Evolutionary conservation across 2,113 vertebrate genomes (phyloP).

Genomic region (Columba livia): DNA sequence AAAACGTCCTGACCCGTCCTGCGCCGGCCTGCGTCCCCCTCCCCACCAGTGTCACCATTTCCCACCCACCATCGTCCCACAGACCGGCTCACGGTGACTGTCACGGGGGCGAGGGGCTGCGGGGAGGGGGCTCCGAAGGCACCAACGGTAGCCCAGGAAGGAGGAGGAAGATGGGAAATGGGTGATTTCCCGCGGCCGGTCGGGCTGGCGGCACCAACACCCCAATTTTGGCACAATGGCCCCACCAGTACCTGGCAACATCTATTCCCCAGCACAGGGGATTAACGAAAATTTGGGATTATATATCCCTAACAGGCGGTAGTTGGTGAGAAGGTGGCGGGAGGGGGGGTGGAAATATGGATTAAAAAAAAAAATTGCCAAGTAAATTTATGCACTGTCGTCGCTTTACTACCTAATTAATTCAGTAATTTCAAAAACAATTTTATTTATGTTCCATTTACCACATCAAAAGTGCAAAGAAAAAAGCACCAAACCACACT

Average conservation of each 20-base stretch:
- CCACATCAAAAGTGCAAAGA: slow-evolving; percentile 77
- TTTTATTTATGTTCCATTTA: slow-evolving; percentile 84
- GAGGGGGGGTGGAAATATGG: slow-evolving; percentile 9
- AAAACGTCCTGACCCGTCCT: slow-evolving; percentile 55
- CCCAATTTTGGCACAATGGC: neutral
- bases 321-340: neutral
- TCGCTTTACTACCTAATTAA: slow-evolving; percentile 81
- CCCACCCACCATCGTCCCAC: too few relatives aligned
- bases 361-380: slow-evolving; percentile 27
- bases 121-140: neutral
- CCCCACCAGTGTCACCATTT: too few relatives aligned
- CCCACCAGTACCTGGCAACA: neutral
- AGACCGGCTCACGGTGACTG: too few relatives aligned
- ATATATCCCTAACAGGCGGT: neutral
- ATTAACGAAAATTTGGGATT: slow-evolving; percentile 5
- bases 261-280: neutral
- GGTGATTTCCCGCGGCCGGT: neutral
- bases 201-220: neutral
- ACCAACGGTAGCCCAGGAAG: neutral
- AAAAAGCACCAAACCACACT: slow-evolving; percentile 39
- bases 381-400: slow-evolving; percentile 67
- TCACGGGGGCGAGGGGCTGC: too few relatives aligned
- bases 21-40: neutral
- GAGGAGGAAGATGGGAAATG: neutral
- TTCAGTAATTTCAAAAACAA: slow-evolving; percentile 83